Evolutionary conservation across 2,888 invertebrate species (phyloP), one percentile per base, ranked within the genome.

Genomic region (Caenorhabditis panamensis): DNA sequence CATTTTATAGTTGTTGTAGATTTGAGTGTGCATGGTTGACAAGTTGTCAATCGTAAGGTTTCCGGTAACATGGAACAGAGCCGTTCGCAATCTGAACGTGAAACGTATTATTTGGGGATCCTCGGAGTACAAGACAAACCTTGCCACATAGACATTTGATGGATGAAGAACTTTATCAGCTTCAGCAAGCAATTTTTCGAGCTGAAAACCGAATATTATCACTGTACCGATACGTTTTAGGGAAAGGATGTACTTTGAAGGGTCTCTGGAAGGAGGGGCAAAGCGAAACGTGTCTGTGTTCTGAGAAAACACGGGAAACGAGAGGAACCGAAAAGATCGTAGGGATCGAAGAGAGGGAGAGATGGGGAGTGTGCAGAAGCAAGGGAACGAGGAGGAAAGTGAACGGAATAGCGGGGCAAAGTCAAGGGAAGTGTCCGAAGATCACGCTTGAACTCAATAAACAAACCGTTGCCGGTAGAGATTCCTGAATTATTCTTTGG

Each of bases 1-100:
- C 85, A 84, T 79, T 59, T 86, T 86, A 72, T 88, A 90, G 68
- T 89, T 90, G 47, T 87, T 83, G 75, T 89, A 89, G 78, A 90
- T 85, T 73, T 85, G 81, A 18, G 86, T 87, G 51, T 89, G 88
- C 85, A 88, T 86, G 2, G 79, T 66, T 5, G 81, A 73, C 8
- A 88, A 41, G 16, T 85, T 86, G 11, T 86, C 84, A 54, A 85
- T 66, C 0, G 80, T 83, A 11, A 88, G 82, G 44, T 77, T 82
- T 24, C 88, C 89, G 11, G 85, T 88, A 22, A 90, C 78, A 49
- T 90, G 88, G 75, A 86, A 84, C 47, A 86, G 68, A 0, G 89
- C 89, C 2, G 89, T 89, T 56, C 87, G 63, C 51, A 90, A 63
- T 20, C 89, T 84, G 67, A n/a, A n/a, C n/a, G n/a, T n/a, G n/a